A percentile compares a stretch with the other conserved stretches of the same genome.
phyloP scores from a whole-genome alignment of 2,113 vertebrate species.

The Okapia johnstoni region DNA sequence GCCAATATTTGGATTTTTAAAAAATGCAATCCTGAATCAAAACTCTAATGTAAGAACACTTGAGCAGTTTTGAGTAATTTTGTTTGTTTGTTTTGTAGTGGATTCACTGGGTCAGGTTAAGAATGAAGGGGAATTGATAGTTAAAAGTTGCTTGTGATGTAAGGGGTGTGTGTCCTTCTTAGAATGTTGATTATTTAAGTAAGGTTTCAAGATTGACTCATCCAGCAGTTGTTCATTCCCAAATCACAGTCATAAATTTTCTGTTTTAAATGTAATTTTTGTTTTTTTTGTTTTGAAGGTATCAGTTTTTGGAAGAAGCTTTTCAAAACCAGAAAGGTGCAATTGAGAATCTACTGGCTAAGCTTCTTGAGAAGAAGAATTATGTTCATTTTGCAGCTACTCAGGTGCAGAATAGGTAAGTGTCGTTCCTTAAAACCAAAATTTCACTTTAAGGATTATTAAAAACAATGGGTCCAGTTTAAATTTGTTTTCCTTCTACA shows the following conservation, averaged over 20 bases:
- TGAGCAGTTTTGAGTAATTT: not conserved
- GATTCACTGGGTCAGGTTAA: not conserved
- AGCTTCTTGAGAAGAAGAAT: constrained; percentile 97
- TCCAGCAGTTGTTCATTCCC: not conserved
- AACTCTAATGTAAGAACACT: not conserved
- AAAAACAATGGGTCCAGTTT: not conserved
- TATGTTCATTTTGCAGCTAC: constrained; percentile 95
- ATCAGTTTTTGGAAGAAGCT: constrained; percentile 98
- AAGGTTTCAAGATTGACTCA: not conserved
- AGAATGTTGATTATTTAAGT: not conserved
- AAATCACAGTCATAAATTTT: not conserved
- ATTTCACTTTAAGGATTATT: constrained; percentile 39
- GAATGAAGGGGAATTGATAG: not conserved
- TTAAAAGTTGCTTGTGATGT: not conserved
- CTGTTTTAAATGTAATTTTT: constrained; percentile 75
- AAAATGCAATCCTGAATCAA: not conserved
- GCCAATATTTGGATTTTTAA: not conserved
- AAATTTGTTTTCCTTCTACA: not conserved
- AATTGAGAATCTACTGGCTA: constrained; percentile 93
- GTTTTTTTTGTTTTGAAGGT: constrained; percentile 84
- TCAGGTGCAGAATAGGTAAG: constrained; percentile 96
- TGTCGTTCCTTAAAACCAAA: constrained; percentile 28
- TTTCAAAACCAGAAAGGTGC: constrained; percentile 97
- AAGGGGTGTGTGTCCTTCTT: not conserved
- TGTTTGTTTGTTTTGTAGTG: not conserved